Conservation (phyloP, 2,888 invertebrate species). For the Lacanobia oleracea region DNA sequence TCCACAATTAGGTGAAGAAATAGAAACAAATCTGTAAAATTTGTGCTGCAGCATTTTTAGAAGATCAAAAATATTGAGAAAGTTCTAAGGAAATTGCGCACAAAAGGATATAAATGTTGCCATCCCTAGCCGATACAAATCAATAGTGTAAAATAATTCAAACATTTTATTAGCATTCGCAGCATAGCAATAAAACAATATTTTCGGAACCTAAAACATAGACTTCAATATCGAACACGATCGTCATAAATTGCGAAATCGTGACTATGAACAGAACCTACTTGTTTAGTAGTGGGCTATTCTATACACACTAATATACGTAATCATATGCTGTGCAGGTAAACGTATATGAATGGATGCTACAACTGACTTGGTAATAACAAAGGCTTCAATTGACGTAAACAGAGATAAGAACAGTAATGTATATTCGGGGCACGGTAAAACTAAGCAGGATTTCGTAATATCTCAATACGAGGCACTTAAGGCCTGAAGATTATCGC, state of each 20-base stretch:
- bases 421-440: constrained; percentile 53
- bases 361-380: constrained; percentile 49
- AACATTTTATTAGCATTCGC: constrained; percentile 33
- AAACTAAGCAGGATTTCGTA: constrained; percentile 23
- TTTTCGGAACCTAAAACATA: constrained; percentile 37
- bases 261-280: constrained; percentile 44
- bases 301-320: constrained; percentile 46
- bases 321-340: constrained; percentile 45
- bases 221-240: constrained; percentile 36
- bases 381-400: constrained; percentile 56
- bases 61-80: too few species aligned
- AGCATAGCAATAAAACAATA: constrained; percentile 37
- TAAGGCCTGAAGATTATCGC: constrained; percentile 60
- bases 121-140: background rate
- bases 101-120: too few species aligned
- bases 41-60: too few species aligned
- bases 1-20: too few species aligned
- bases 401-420: constrained; percentile 52
- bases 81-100: too few species aligned
- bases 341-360: constrained; percentile 40
- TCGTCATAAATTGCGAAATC: constrained; percentile 49
- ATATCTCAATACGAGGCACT: constrained; percentile 38
- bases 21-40: too few species aligned
- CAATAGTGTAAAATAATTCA: constrained; percentile 10
- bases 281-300: constrained; percentile 29